phyloP scores from a whole-genome alignment of 2,888 invertebrate genomes.

The Drosophila gaucha region DNA sequence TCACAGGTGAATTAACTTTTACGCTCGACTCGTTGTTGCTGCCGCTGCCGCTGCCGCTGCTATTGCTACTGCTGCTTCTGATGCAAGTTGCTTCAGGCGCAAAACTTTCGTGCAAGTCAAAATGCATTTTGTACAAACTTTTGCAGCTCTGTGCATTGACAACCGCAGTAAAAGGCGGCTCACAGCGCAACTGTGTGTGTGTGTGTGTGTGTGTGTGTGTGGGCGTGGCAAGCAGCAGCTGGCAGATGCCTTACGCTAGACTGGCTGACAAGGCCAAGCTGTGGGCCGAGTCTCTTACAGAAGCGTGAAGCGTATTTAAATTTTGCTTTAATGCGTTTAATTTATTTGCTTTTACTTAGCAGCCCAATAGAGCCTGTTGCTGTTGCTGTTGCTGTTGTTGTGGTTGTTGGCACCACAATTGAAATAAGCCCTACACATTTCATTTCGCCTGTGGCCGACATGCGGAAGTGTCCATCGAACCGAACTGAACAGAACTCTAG shows the following conservation, averaged over 20 bases:
- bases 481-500: constrained; percentile 16
- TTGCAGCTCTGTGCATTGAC: constrained; percentile 66
- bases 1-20: constrained; percentile 81
- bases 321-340: constrained; percentile 48
- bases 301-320: constrained; percentile 62
- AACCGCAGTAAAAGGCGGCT: constrained; percentile 56
- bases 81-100: constrained; percentile 55
- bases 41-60: constrained; percentile 15
- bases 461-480: constrained; percentile 55
- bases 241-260: constrained; percentile 47
- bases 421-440: constrained; percentile 42
- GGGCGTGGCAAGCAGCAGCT: constrained; percentile 45
- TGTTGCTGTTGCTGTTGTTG: constrained; percentile 6
- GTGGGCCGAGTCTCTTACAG: constrained; percentile 8
- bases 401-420: constrained; percentile 19
- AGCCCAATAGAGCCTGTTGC: constrained; percentile 23
- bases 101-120: constrained; percentile 72
- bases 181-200: too few relatives aligned
- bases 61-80: constrained; percentile 35
- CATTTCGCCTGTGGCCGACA: constrained; percentile 31
- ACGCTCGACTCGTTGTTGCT: constrained; percentile 64
- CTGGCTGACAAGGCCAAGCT: constrained; percentile 48
- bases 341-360: constrained; percentile 51
- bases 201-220: neutral
- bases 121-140: constrained; percentile 74